Base-by-base conservation (phyloP, 1,140 invertebrate genomes). In the Dreissena polymorpha region DNA sequence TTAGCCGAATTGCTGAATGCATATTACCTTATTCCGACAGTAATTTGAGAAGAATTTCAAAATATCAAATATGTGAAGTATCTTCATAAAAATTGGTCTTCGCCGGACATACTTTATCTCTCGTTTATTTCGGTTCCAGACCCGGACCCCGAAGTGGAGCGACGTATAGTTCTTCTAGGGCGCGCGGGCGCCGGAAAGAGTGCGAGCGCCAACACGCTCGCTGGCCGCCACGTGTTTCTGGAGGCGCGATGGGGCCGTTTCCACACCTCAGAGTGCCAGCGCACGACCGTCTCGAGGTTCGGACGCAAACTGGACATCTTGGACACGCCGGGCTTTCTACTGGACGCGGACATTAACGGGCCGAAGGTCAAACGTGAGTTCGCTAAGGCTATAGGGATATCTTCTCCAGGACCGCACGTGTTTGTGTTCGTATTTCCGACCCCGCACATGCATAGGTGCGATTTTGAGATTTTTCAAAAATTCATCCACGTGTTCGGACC, bases 391-490 rank as follows among this genome's bases (percentile, higher is more conserved):
- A 83, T 83, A 18, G 81, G 81, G 21, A 63, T 83, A 60, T 76
- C 60, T 13, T 83, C 81, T n/a, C 81, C 81, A 21, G 81, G 81
- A 25, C 73, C 81, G 16, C 81, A 83, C 69, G 53, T 83, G 1
- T 83, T 83, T 64, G 73, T 77, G 53, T 83, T 83, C 67, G 81
- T 83, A 49, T 83, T 83, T 49, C 81, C 81, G 12, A 77, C 73
- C 51, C 73, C 81, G 23, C 81, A 83, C 67, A 83, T 83, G 81
- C 81, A 83, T 68, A 83, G 53, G 29, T 83, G 81, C 69, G 81
- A 83, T 55, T 64, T 83, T 18, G 81, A 83, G 76, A 77, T 83
- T 39, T 83, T 83, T 60, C 81, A 83, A 25, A 83, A 77, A 49
- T 83, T 83, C n/a, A 77, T 83, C 29, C 73, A 77, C 21, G 81